A percentile compares a stretch with the other conserved stretches of the same genome.
phyloP scores from a whole-genome alignment of 2,113 vertebrate genomes.

The Zosterops lateralis region DNA sequence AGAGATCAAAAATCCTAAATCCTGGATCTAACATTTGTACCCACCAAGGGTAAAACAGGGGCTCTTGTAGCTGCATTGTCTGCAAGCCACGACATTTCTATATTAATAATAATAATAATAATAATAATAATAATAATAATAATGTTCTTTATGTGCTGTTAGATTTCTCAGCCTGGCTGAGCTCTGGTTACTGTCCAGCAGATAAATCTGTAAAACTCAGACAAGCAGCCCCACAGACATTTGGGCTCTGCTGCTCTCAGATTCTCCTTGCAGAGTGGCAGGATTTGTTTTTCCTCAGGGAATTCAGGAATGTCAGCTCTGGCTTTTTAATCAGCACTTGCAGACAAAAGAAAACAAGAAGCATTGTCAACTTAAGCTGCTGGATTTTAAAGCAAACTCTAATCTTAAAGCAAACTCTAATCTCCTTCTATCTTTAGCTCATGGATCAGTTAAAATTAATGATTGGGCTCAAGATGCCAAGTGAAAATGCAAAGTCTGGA shows the following conservation, averaged over 20 bases:
- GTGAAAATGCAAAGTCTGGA: background rate
- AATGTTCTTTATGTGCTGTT: background rate
- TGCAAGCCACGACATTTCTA: background rate
- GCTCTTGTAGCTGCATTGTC: background rate
- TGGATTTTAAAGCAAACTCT: constrained; percentile 25
- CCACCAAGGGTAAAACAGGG: background rate
- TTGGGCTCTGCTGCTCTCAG: background rate
- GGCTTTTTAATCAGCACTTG: constrained; percentile 40
- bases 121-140: background rate
- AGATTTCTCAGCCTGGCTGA: background rate
- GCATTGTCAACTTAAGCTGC: constrained; percentile 1
- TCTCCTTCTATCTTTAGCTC: background rate
- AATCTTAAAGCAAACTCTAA: constrained; percentile 34
- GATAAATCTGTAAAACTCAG: background rate
- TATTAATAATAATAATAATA: background rate
- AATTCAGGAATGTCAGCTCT: constrained; percentile 28
- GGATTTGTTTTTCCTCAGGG: background rate
- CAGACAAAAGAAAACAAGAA: constrained; percentile 49
- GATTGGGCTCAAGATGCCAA: background rate
- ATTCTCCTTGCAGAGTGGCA: background rate
- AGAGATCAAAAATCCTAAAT: background rate
- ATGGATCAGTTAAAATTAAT: constrained; percentile 2
- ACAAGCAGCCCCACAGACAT: background rate
- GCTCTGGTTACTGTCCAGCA: constrained; percentile 28
- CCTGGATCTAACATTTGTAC: background rate